phyloP scores from a whole-genome alignment of 2,113 vertebrate genomes.

The Meles meles region DNA sequence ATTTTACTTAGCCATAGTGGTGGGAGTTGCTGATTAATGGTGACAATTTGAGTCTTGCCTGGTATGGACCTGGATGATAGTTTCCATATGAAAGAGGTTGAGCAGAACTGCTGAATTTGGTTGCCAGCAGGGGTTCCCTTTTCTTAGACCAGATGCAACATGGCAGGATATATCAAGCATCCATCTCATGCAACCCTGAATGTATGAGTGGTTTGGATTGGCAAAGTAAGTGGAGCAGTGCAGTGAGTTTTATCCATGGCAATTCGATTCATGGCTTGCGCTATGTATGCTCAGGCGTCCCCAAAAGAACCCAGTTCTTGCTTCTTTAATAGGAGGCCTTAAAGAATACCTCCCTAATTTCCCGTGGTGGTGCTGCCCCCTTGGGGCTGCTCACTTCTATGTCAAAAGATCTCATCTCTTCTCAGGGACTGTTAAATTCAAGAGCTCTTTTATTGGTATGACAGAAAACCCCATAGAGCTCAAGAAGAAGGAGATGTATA shows the following conservation, averaged over 20 bases:
- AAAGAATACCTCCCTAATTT: background rate
- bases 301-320: background rate
- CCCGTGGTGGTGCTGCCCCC: rapidly evolving
- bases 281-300: background rate
- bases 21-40: background rate
- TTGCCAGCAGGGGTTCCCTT: background rate
- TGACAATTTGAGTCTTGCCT: background rate
- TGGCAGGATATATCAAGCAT: rapidly evolving
- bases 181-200: background rate
- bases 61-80: background rate
- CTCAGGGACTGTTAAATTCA: background rate
- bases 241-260: background rate
- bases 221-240: background rate
- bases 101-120: background rate
- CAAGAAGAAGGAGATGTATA: background rate
- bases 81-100: background rate
- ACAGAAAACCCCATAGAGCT: background rate
- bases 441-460: background rate
- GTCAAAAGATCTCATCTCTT: background rate
- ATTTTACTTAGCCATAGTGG: background rate
- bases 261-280: background rate
- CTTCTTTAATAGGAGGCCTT: background rate
- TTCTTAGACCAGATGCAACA: background rate
- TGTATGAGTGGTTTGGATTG: background rate
- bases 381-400: background rate